These are phyloP conservation scores for Isoperla grammatica DNA, from an alignment of 2,888 invertebrate genomes.

Conservation along the genomic window DNA sequence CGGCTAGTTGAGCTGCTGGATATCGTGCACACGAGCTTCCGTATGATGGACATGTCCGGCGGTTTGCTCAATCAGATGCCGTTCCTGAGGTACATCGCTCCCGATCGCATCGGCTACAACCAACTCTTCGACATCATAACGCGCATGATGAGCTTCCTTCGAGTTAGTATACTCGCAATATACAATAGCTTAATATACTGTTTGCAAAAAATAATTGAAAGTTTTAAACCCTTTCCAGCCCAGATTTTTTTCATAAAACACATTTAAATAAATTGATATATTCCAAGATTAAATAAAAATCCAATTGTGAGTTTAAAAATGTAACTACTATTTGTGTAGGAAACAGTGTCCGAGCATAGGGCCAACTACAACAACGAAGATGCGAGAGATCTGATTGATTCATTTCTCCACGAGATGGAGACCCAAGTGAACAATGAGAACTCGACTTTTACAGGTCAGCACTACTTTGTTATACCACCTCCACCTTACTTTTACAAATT, in stretches of 20 bases:
- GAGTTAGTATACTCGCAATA: too few relatives aligned
- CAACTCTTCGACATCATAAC: conserved; percentile 48
- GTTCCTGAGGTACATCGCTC: conserved; percentile 58
- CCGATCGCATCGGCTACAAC: conserved; percentile 57
- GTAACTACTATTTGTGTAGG: conserved; percentile 27
- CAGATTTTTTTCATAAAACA: too few relatives aligned
- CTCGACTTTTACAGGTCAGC: conserved; percentile 46
- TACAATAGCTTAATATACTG: too few relatives aligned
- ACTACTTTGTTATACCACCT: too few relatives aligned
- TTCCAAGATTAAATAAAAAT: too few relatives aligned
- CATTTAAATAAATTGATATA: too few relatives aligned
- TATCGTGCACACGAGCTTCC: conserved; percentile 57
- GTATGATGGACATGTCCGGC: conserved; percentile 58
- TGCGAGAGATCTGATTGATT: conserved; percentile 56
- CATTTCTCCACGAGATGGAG: conserved; percentile 56
- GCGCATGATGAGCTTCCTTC: conserved; percentile 52
- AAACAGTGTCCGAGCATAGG: conserved; percentile 35
- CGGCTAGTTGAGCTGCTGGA: conserved; percentile 51
- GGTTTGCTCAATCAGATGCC: conserved; percentile 65
- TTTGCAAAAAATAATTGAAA: too few relatives aligned
- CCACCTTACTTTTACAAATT: too few relatives aligned
- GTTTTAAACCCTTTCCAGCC: too few relatives aligned
- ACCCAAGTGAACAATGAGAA: conserved; percentile 39
- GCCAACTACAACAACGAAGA: conserved; percentile 22
- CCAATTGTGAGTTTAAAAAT: background rate